Percentiles rank a stretch among this genome's conserved stretches.
These are phyloP conservation scores for Chalcosyrphus nemorum DNA, from an alignment of 2,888 invertebrate genomes.

Conservation along the genomic window DNA sequence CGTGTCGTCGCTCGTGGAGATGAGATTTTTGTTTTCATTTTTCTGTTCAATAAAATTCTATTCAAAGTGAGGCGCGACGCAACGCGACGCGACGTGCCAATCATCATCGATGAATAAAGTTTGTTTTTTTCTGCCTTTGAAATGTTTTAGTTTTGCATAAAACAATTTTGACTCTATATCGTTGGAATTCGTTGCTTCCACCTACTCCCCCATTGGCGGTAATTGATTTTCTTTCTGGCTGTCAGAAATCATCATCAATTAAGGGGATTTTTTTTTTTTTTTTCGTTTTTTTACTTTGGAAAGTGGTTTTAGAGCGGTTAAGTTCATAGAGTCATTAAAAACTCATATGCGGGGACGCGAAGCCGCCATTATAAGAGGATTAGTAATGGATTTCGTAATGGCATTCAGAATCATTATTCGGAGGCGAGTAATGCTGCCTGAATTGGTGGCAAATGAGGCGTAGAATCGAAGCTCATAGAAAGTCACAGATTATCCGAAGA, in stretches of 20 bases:
- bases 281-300: no score
- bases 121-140: background rate
- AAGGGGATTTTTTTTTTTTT: background rate
- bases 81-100: slow-evolving; percentile 34
- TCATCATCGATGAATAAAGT: slow-evolving; percentile 14
- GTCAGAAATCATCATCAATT: slow-evolving; percentile 38
- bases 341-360: background rate
- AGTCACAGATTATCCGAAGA: background rate
- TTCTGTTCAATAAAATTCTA: slow-evolving; percentile 13
- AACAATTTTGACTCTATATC: background rate
- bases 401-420: slow-evolving; percentile 4
- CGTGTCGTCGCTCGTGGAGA: slow-evolving; percentile 5
- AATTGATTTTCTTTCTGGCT: background rate
- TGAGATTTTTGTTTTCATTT: background rate
- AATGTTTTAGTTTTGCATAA: background rate
- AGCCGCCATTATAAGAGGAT: slow-evolving; percentile 44
- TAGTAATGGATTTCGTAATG: slow-evolving; percentile 33
- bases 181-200: background rate
- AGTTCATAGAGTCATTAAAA: slow-evolving; percentile 16
- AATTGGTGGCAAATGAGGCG: background rate
- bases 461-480: background rate
- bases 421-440: slow-evolving; percentile 3
- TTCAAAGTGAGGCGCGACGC: slow-evolving; percentile 23
- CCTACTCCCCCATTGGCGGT: background rate
- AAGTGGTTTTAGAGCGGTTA: background rate